phyloP scores from a whole-genome alignment of 2,113 vertebrate genomes.

The Lamprologus tigripictilis region DNA sequence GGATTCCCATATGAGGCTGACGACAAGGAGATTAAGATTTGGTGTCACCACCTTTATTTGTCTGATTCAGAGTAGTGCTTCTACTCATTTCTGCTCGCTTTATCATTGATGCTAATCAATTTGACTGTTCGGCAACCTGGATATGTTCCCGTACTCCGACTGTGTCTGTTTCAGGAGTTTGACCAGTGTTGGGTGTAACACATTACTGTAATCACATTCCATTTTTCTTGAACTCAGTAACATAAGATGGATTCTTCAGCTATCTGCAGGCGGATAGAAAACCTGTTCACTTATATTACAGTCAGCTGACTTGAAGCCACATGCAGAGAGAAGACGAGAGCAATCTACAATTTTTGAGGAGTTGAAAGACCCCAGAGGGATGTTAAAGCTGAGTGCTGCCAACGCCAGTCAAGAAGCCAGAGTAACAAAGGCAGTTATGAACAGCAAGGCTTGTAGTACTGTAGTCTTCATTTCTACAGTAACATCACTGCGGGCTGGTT shows the following conservation, averaged over 20 bases:
- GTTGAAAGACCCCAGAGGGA: not conserved
- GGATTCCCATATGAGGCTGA: not conserved
- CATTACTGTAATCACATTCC: not conserved
- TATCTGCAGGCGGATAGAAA: not conserved
- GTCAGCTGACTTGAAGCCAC: not conserved
- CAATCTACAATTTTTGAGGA: not conserved
- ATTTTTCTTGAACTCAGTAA: not conserved
- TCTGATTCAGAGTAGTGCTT: not conserved
- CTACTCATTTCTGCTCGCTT: not conserved
- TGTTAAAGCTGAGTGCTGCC: not conserved
- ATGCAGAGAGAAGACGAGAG: not conserved
- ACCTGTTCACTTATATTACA: not conserved
- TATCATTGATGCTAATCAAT: not conserved
- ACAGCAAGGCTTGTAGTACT: not conserved
- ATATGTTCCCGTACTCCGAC: not conserved
- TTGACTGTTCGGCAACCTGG: not conserved
- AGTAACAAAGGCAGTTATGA: not conserved
- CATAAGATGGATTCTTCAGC: not conserved
- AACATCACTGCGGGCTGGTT: not conserved
- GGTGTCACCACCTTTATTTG: not conserved
- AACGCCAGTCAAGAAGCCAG: not conserved
- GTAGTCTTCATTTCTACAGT: not conserved
- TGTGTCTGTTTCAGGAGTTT: not conserved
- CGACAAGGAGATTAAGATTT: not conserved
- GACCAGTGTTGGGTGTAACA: not conserved